phyloP scores from a whole-genome alignment of 2,888 invertebrate species.

The Homarus gammarus region DNA sequence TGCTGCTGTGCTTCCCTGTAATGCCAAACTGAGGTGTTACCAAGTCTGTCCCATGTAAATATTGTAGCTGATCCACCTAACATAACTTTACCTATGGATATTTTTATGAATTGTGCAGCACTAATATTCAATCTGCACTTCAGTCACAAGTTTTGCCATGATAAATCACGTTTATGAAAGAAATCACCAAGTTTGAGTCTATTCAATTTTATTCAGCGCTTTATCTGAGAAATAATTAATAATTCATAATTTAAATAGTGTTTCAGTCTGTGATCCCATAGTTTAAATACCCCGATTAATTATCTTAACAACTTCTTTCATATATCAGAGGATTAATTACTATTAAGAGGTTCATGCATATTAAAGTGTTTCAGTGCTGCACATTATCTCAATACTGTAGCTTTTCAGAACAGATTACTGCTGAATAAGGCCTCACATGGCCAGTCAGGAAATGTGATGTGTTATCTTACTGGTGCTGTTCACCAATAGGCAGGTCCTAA shows the following conservation, averaged over 20 bases:
- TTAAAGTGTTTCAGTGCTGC: neutral
- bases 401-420: neutral
- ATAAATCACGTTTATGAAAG: neutral
- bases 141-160: neutral
- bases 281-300: neutral
- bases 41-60: neutral
- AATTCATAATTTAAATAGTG: neutral
- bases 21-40: neutral
- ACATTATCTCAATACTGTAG: neutral
- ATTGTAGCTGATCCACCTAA: slow-evolving; percentile 12
- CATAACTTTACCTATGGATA: neutral
- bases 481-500: neutral
- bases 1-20: slow-evolving; percentile 24
- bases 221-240: too few species aligned
- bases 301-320: neutral
- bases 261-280: neutral
- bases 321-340: neutral
- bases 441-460: slow-evolving; percentile 24
- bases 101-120: neutral
- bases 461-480: slow-evolving; percentile 9
- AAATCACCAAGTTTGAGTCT: too few species aligned
- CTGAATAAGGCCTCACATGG: slow-evolving; percentile 6
- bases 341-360: neutral
- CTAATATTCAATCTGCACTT: slow-evolving; percentile 3
- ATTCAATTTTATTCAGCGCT: too few species aligned